phyloP scores from a whole-genome alignment of 1,140 invertebrate species.

The Drosophila teissieri region DNA sequence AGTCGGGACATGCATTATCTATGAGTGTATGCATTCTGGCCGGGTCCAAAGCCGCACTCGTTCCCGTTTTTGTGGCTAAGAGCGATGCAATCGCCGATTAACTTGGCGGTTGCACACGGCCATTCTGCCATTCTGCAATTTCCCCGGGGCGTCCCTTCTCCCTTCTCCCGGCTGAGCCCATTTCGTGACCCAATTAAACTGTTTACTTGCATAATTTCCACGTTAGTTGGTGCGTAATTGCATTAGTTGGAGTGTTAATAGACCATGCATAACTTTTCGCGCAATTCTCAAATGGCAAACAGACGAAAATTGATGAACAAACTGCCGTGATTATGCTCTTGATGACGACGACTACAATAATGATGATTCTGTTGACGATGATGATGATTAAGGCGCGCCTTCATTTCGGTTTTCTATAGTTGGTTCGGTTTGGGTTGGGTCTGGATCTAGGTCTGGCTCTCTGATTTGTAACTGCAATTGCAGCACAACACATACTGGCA shows the following conservation, averaged over 20 bases:
- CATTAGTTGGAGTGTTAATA: constrained; percentile 56
- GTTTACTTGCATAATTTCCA: constrained; percentile 81
- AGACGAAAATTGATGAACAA: constrained; percentile 68
- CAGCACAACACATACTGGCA: constrained; percentile 33
- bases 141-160: constrained; percentile 3
- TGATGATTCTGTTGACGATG: constrained; percentile 3
- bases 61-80: constrained; percentile 33
- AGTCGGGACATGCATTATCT: constrained; percentile 9
- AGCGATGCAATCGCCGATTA: constrained; percentile 19
- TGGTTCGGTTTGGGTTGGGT: constrained; percentile 22
- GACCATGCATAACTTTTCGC: constrained; percentile 64
- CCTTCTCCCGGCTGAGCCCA: constrained; percentile 16
- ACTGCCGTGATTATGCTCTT: constrained; percentile 41
- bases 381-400: constrained; percentile 60
- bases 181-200: constrained; percentile 75
- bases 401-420: constrained; percentile 51
- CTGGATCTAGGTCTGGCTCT: constrained; percentile 38
- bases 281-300: constrained; percentile 69
- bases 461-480: constrained; percentile 63
- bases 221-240: constrained; percentile 72
- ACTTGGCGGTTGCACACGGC: constrained; percentile 13
- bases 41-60: constrained; percentile 18
- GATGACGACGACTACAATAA: background rate
- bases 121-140: constrained; percentile 23
- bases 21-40: constrained; percentile 15